Evolutionary conservation across 2,113 vertebrate genomes (phyloP).

Genomic region (Trinectes maculatus): DNA sequence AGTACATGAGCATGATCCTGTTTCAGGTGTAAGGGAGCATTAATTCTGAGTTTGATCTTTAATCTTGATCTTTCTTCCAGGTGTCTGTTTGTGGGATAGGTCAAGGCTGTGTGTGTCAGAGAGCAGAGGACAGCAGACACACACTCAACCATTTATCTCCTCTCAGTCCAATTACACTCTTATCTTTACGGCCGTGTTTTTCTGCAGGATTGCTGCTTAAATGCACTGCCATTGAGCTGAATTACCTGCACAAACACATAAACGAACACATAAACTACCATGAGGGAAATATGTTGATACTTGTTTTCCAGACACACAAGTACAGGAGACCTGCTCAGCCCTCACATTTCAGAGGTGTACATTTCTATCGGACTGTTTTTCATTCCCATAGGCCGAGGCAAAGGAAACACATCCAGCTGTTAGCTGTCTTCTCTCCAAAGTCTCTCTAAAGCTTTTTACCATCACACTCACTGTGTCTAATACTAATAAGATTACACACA

Average conservation of each 20-base stretch:
- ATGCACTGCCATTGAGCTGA: constrained; percentile 60
- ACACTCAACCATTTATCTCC: constrained; percentile 57
- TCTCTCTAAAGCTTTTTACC: no score
- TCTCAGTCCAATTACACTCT: constrained; percentile 41
- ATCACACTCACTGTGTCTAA: no score
- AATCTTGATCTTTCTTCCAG: background rate
- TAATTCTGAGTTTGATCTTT: constrained; percentile 4
- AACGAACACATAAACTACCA: constrained; percentile 8
- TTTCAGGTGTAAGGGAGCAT: no score
- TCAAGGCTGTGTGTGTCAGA: constrained; percentile 70
- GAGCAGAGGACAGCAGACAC: constrained; percentile 44
- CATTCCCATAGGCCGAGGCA: no score
- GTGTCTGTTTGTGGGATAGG: constrained; percentile 28
- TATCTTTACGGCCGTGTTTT: constrained; percentile 83
- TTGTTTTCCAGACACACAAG: background rate
- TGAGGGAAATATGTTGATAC: background rate
- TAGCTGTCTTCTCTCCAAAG: no score
- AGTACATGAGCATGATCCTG: background rate
- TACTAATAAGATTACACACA: no score
- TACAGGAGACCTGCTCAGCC: no score
- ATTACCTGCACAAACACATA: constrained; percentile 47
- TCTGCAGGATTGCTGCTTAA: constrained; percentile 61
- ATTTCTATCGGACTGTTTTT: no score
- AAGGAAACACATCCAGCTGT: no score
- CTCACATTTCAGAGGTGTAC: no score